Percentiles rank a stretch among this genome's conserved stretches.
phyloP scores from a whole-genome alignment of 2,888 invertebrate species.

The Agriotes lineatus region DNA sequence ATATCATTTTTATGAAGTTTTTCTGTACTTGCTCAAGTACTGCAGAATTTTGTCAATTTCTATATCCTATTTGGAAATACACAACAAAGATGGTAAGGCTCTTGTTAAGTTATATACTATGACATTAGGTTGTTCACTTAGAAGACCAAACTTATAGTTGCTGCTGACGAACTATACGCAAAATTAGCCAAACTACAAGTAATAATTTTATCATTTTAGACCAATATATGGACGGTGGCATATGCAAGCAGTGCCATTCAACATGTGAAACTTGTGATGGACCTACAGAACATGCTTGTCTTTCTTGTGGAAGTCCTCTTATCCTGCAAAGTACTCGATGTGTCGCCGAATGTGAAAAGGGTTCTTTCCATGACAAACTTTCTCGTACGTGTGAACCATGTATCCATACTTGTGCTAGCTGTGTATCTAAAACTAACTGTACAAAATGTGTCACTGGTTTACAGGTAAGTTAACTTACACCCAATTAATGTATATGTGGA shows the following conservation, averaged over 20 bases:
- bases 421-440: slow-evolving; percentile 84
- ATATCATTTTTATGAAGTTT: no score
- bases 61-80: no score
- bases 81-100: no score
- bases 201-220: slow-evolving; percentile 67
- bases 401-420: slow-evolving; percentile 82
- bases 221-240: slow-evolving; percentile 79
- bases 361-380: slow-evolving; percentile 78
- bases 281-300: slow-evolving; percentile 77
- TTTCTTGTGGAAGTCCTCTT: slow-evolving; percentile 81
- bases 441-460: slow-evolving; percentile 82
- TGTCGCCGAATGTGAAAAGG: slow-evolving; percentile 80
- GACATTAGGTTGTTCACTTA: no score
- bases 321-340: slow-evolving; percentile 81
- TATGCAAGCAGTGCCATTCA: slow-evolving; percentile 81
- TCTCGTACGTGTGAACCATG: slow-evolving; percentile 79
- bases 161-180: no score
- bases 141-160: no score
- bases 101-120: no score
- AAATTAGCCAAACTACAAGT: no score
- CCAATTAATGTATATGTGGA: neutral
- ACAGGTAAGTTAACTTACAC: slow-evolving; percentile 68
- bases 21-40: no score
- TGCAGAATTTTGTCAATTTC: no score
- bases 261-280: slow-evolving; percentile 89